Percentiles rank a stretch among this genome's conserved stretches.
Conservation (phyloP, 2,888 invertebrate species). For the Euproctis similis region DNA sequence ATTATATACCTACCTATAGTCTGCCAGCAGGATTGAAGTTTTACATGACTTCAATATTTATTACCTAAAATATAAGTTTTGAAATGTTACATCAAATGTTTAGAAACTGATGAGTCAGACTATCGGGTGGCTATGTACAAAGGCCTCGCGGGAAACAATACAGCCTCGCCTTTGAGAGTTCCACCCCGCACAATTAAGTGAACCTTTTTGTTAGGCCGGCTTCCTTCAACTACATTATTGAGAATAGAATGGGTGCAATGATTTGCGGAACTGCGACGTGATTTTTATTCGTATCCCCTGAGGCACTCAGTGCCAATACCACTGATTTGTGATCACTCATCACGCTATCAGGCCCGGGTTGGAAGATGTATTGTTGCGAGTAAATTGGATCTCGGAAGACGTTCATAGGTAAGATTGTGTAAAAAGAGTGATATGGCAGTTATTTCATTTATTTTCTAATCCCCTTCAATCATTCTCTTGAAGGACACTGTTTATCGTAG, state of each 20-base stretch:
- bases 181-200: slow-evolving; percentile 69
- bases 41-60: too few relatives aligned
- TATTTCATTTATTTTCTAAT: too few relatives aligned
- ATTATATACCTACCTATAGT: too few relatives aligned
- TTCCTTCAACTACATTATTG: slow-evolving; percentile 66
- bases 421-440: too few relatives aligned
- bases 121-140: slow-evolving; percentile 49
- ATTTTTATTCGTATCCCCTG: slow-evolving; percentile 54
- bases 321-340: slow-evolving; percentile 56
- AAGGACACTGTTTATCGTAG: too few relatives aligned
- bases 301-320: slow-evolving; percentile 37
- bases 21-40: too few relatives aligned
- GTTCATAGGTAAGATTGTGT: slow-evolving; percentile 5
- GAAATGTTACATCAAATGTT: slow-evolving; percentile 55
- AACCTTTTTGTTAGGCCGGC: slow-evolving; percentile 63
- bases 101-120: slow-evolving; percentile 67
- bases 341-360: slow-evolving; percentile 42
- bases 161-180: slow-evolving; percentile 52
- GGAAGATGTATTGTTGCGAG: slow-evolving; percentile 44
- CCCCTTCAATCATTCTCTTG: too few relatives aligned
- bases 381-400: slow-evolving; percentile 39
- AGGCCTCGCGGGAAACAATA: slow-evolving; percentile 65
- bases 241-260: slow-evolving; percentile 65
- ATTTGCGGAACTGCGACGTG: slow-evolving; percentile 64
- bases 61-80: slow-evolving; percentile 45